These are phyloP conservation scores for Cryptocephalus moraei DNA, from an alignment of 2,888 invertebrate species.

Conservation along the genomic window DNA sequence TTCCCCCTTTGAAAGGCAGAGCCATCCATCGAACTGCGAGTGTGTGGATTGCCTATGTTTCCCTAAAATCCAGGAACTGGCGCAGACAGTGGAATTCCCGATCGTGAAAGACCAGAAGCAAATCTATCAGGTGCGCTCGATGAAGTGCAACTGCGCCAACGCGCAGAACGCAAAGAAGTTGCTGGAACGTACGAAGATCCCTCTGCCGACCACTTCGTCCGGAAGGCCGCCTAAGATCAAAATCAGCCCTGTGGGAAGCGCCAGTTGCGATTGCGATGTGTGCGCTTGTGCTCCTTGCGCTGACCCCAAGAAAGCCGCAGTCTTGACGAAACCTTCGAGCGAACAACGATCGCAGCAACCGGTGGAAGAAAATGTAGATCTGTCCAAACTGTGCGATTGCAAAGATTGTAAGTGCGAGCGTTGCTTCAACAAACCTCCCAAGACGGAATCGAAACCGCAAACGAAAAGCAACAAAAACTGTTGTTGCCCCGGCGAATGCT, in stretches of 20 bases:
- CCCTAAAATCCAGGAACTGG: slow-evolving; percentile 17
- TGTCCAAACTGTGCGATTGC: not conserved
- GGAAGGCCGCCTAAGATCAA: not conserved
- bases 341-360: too few relatives aligned
- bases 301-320: slow-evolving; percentile 4
- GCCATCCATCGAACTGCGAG: slow-evolving; percentile 16
- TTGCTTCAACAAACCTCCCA: slow-evolving; percentile 9
- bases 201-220: slow-evolving; percentile 10
- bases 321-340: too few relatives aligned
- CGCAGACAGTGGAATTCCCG: slow-evolving; percentile 16
- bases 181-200: slow-evolving; percentile 16
- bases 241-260: not conserved
- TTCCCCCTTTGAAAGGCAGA: not conserved
- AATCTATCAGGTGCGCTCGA: slow-evolving; percentile 18
- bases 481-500: slow-evolving; percentile 10
- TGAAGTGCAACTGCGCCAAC: slow-evolving; percentile 15
- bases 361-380: too few relatives aligned
- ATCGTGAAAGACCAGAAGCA: slow-evolving; percentile 17
- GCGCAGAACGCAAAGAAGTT: slow-evolving; percentile 13
- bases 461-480: slow-evolving; percentile 1
- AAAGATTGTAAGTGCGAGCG: slow-evolving; percentile 3
- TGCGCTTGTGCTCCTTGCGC: slow-evolving; percentile 9
- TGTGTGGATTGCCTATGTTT: slow-evolving; percentile 21
- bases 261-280: slow-evolving; percentile 6
- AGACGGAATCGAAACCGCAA: slow-evolving; percentile 1